Conservation (phyloP, 2,888 invertebrate species). For the Cosmopolites sordidus region DNA sequence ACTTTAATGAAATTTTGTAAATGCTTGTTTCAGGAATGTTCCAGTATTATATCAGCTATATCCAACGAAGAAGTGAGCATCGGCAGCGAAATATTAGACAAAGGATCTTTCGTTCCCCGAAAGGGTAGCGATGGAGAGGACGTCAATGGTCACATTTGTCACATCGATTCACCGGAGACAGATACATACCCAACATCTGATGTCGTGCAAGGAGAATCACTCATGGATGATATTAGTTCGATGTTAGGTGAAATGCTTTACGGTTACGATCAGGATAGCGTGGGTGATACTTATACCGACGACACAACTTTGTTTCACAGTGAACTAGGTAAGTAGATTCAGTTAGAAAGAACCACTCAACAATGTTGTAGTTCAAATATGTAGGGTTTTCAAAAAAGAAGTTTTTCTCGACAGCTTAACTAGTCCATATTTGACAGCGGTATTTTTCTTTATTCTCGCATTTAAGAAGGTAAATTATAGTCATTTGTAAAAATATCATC, state of each 20-base stretch:
- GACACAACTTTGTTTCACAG: conserved; percentile 65
- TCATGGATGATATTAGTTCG: conserved; percentile 75
- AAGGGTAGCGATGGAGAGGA: conserved; percentile 51
- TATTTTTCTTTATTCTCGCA: too few species aligned
- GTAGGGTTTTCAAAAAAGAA: too few species aligned
- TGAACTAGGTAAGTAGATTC: conserved; percentile 43
- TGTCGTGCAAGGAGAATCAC: conserved; percentile 70
- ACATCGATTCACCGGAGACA: conserved; percentile 82
- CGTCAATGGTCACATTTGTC: conserved; percentile 59
- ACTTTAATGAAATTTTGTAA: too few species aligned
- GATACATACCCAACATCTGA: conserved; percentile 70
- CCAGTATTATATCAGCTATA: conserved; percentile 58
- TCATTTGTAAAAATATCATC: too few species aligned
- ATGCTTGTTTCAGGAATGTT: conserved; percentile 48
- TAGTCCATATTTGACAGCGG: too few species aligned
- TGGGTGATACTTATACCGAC: conserved; percentile 61
- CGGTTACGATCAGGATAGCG: conserved; percentile 58
- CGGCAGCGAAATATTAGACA: conserved; percentile 61
- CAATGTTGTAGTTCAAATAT: too few species aligned
- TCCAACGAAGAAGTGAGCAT: conserved; percentile 71
- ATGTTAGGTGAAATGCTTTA: conserved; percentile 69
- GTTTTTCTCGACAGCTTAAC: too few species aligned
- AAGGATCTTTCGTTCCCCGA: conserved; percentile 46
- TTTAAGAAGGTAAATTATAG: too few species aligned
- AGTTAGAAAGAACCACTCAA: too few species aligned